Evolutionary conservation across 2,888 invertebrate species (phyloP).

Genomic region (Resseliella maxima): DNA sequence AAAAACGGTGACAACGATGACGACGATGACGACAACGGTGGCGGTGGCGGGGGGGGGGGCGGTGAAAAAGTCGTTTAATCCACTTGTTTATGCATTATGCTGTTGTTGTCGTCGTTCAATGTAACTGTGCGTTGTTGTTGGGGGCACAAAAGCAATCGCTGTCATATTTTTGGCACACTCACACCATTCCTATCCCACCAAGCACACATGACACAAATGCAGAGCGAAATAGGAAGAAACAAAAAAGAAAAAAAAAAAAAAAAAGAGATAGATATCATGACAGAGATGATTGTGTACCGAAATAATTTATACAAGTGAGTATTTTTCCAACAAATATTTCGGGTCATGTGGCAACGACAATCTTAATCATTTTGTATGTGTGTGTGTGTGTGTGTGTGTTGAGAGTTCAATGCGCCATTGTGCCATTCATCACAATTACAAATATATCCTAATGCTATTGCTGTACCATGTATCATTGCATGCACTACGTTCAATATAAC

Average conservation of each 20-base stretch:
- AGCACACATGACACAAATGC: background rate
- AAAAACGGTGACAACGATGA: background rate
- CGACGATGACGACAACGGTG: no score
- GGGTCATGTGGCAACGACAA: conserved; percentile 38
- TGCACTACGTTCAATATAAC: no score
- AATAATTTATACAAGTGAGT: background rate
- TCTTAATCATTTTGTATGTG: background rate
- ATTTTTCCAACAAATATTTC: background rate
- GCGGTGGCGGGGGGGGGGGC: no score
- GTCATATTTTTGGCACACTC: conserved; percentile 19
- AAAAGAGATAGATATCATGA: no score
- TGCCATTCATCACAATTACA: no score
- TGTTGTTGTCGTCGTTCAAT: background rate
- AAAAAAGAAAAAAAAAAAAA: no score
- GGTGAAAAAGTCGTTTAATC: conserved; percentile 34
- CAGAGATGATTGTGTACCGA: background rate
- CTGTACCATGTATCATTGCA: no score
- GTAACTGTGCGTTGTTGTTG: background rate
- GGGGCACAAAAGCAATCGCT: background rate
- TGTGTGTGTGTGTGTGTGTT: background rate
- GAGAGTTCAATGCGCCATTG: background rate
- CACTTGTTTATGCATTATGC: conserved; percentile 35
- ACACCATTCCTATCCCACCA: background rate
- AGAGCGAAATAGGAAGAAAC: no score
- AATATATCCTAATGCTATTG: no score